Percentiles rank a stretch among this genome's conserved stretches.
phyloP scores from a whole-genome alignment of 2,113 vertebrate species.

The Crotalus helleri region DNA sequence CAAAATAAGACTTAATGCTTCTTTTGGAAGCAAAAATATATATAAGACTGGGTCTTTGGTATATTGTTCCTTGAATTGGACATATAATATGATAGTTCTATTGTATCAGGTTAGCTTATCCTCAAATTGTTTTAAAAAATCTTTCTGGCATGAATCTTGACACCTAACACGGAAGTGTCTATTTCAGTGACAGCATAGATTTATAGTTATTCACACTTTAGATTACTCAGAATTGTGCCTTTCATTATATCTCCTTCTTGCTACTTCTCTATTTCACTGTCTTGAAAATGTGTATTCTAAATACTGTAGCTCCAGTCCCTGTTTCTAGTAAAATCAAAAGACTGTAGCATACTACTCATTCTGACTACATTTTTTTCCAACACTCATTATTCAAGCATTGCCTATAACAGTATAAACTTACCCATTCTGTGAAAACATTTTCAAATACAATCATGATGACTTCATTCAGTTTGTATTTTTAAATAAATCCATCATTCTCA shows the following conservation, averaged over 20 bases:
- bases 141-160: not conserved
- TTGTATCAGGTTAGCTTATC: not conserved
- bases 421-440: not conserved
- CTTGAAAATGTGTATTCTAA: not conserved
- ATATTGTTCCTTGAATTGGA: not conserved
- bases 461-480: not conserved
- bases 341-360: not conserved
- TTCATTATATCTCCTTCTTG: not conserved
- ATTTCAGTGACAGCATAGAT: not conserved
- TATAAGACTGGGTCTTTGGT: no score
- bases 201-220: not conserved
- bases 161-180: not conserved
- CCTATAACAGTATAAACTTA: not conserved
- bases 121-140: not conserved
- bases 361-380: not conserved
- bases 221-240: not conserved
- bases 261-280: not conserved
- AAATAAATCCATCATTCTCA: not conserved
- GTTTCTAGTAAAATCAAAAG: not conserved
- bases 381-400: not conserved
- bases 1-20: no score
- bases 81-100: not conserved
- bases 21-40: no score
- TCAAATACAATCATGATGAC: not conserved
- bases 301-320: not conserved